phyloP scores from a whole-genome alignment of 2,113 vertebrate species.

The Anhinga anhinga region DNA sequence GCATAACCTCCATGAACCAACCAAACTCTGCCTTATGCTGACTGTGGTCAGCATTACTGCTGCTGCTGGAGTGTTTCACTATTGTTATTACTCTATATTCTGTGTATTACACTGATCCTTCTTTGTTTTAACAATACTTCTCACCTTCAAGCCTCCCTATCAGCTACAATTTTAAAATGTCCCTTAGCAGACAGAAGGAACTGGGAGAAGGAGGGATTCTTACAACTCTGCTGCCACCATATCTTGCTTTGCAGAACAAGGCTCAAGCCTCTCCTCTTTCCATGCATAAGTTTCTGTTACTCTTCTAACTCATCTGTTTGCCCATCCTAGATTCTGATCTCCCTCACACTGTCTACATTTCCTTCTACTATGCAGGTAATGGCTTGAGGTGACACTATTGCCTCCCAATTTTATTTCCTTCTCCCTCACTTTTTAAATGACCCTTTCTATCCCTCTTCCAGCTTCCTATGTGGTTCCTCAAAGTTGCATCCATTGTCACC shows the following conservation, averaged over 20 bases:
- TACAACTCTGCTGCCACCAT: neutral
- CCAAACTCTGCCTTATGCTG: neutral
- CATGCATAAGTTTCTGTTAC: neutral
- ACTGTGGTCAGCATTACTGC: neutral
- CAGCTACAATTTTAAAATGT: neutral
- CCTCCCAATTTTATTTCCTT: neutral
- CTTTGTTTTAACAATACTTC: neutral
- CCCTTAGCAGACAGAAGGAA: neutral
- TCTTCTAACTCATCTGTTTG: neutral
- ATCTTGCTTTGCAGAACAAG: neutral
- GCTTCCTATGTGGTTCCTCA: rapidly evolving
- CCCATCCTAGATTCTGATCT: neutral
- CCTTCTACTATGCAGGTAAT: neutral
- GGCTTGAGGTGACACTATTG: too few relatives aligned
- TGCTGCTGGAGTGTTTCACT: neutral
- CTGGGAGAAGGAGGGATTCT: neutral
- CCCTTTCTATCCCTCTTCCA: neutral
- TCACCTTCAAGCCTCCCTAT: neutral
- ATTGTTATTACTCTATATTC: neutral
- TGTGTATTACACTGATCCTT: neutral
- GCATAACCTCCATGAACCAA: neutral
- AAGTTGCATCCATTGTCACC: neutral
- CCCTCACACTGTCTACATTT: neutral
- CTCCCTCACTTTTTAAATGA: neutral
- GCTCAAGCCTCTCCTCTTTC: neutral